These are phyloP conservation scores for Mimachlamys varia DNA, from an alignment of 2,888 invertebrate genomes.

Conservation along the genomic window DNA sequence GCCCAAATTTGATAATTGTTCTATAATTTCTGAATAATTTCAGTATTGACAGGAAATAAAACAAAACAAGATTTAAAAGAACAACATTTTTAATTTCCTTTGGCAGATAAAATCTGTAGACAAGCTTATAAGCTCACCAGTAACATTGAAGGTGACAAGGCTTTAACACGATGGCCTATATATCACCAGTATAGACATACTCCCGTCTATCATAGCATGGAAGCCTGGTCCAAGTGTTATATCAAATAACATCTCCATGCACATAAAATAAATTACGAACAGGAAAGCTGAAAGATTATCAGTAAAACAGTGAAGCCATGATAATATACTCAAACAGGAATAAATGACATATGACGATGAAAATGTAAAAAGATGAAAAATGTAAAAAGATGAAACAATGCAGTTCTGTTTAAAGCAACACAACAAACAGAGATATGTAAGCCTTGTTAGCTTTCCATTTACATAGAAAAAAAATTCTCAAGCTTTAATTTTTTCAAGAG, in stretches of 20 bases:
- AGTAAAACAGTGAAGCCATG: constrained; percentile 1
- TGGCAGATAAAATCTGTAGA: constrained; percentile 33
- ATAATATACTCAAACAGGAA: constrained; percentile 8
- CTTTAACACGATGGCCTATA: background rate
- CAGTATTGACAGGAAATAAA: background rate
- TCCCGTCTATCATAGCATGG: background rate
- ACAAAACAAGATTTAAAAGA: background rate
- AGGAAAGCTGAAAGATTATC: constrained; percentile 19
- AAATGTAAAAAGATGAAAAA: constrained; percentile 24
- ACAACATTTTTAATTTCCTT: constrained; percentile 30
- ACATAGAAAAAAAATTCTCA: no score
- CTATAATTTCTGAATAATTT: background rate
- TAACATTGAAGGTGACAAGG: background rate
- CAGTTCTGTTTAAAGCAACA: background rate
- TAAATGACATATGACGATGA: background rate
- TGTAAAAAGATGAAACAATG: background rate
- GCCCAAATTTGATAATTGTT: background rate
- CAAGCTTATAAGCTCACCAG: background rate
- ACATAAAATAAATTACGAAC: constrained; percentile 33
- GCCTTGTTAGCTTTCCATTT: background rate
- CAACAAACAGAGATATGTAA: background rate
- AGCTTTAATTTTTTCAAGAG: no score
- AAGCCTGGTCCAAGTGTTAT: background rate
- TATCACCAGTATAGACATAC: background rate
- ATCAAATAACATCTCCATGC: background rate